phyloP scores from a whole-genome alignment of 2,113 vertebrate species.

The Myodes glareolus region DNA sequence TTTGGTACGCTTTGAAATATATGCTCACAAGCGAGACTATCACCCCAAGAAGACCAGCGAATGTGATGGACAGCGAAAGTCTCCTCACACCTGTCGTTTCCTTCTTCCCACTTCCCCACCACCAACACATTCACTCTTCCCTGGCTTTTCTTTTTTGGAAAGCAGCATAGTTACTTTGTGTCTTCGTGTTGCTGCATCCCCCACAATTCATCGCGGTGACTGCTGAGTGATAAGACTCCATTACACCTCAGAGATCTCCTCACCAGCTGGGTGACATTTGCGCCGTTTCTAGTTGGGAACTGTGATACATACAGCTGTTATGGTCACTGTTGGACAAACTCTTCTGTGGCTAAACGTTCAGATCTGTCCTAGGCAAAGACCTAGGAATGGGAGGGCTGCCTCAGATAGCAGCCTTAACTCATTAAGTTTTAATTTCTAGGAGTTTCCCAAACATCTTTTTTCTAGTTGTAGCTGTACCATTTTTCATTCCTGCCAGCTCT shows the following conservation, averaged over 20 bases:
- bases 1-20: background rate
- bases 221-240: background rate
- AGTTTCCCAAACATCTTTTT: background rate
- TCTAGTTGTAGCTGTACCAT: background rate
- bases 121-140: background rate
- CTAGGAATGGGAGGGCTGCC: background rate
- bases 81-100: background rate
- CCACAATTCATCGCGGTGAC: background rate
- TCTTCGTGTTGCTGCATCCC: background rate
- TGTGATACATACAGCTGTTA: background rate
- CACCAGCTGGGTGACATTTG: background rate
- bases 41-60: background rate
- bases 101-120: background rate
- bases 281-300: background rate
- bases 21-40: background rate
- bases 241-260: background rate
- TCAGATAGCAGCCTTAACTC: background rate
- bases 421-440: background rate
- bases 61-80: background rate
- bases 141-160: background rate
- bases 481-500: background rate
- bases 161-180: background rate
- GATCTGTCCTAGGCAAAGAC: conserved; percentile 1
- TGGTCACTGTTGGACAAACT: background rate
- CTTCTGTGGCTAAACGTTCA: background rate